Base-by-base conservation (phyloP, 2,113 vertebrate species). In the Prochilodus magdalenae region DNA sequence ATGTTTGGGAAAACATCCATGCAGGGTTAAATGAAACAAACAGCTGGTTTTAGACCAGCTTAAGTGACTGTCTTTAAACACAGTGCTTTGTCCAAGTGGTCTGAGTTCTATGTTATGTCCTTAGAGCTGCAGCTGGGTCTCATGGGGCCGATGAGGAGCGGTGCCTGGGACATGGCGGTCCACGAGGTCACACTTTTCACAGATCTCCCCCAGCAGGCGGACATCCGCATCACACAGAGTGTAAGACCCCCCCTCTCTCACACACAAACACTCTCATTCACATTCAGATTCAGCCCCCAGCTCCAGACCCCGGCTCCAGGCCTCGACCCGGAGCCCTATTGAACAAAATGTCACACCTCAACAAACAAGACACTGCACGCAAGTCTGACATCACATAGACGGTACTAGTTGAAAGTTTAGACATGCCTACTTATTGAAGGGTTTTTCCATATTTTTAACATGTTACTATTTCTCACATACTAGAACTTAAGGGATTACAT, bases 111-210 rank as follows among this genome's bases (percentile, higher is more conserved):
- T 60, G 75, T 66, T 10, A 12, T 71, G 67, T 84, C 75, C 75
- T 76, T 71, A 60, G 76, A 79, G 72, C 72, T 79, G 74, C 86
- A 87, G 80, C 66, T 80, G 77, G 70, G 62, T 83, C 83, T 80
- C 59, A 63, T 53, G 74, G 53, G 80, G 40, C n/a, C 6, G 3
- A 57, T 30, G 27, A 26, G 27, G 36, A 72, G 77, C 22, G 30
- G 79, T 66, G 75, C 22, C 75, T 57, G 69, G 80, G 74, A 77
- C 44, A 24, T 24, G 49, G 72, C 24, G 67, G 84, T 83, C 84
- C 78, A 86, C 11, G 16, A 81, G 89, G 87, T 89, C 87, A 85
- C 30, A 57, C 80, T 86, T 86, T 90, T 90, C 86, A 88, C 86
- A 89, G 85, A 87, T 85, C 77, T 63, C 70, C 71, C 77, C 18